Evolutionary conservation across 2,797 vertebrate genomes (phyloP).

Genomic region (Phoebastria nigripes): DNA sequence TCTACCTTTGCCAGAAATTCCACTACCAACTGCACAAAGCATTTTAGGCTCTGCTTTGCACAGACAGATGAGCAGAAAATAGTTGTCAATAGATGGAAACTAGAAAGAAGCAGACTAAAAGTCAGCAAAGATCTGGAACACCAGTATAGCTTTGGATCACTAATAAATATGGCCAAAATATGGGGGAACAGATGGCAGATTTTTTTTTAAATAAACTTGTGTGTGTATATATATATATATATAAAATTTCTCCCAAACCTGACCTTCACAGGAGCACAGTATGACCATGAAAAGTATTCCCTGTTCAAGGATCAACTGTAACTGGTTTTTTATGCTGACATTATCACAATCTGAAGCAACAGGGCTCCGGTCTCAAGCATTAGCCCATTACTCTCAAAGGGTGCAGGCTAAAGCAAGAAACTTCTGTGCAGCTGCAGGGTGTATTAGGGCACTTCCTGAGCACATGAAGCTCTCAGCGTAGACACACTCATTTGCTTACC

Average conservation of each 20-base stretch:
- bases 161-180: neutral
- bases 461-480: neutral
- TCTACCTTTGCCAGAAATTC: conserved; percentile 36
- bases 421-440: no score
- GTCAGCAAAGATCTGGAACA: neutral
- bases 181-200: neutral
- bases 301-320: neutral
- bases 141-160: neutral
- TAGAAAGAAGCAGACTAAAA: neutral
- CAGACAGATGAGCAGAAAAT: neutral
- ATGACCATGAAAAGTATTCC: neutral
- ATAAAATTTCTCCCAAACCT: neutral
- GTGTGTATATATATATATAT: no score
- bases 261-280: neutral
- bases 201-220: neutral
- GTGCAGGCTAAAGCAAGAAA: neutral
- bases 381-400: neutral
- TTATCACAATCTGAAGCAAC: neutral
- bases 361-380: neutral
- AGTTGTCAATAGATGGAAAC: neutral
- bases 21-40: neutral
- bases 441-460: neutral
- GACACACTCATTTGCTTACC: neutral
- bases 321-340: neutral
- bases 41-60: neutral